A percentile compares a stretch with the other conserved stretches of the same genome.
These are phyloP conservation scores for Hexactinellida sp. DNA, from an alignment of 37 sponge, comb jelly and placozoan genomes.

Conservation along the genomic window DNA sequence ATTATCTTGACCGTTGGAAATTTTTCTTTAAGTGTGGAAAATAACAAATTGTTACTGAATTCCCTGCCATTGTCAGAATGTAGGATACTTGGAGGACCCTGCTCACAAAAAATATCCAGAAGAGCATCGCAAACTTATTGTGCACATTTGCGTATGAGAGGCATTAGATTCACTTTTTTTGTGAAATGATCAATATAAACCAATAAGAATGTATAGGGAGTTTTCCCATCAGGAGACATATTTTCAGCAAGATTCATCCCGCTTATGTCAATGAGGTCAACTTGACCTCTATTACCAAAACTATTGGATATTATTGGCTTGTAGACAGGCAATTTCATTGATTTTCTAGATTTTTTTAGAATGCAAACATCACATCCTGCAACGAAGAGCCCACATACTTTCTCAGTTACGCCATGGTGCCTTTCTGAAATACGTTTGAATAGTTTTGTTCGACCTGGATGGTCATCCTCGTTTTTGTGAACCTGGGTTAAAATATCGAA, in stretches of 20 bases:
- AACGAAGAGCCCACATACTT: not conserved
- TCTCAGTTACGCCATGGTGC: not conserved
- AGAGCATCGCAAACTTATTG: not conserved
- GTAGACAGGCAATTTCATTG: not conserved
- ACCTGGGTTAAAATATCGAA: not conserved
- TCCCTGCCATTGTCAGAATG: not conserved
- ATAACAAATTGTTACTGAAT: not conserved
- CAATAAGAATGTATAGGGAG: not conserved
- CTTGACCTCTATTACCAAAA: not conserved
- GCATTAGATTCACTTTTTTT: not conserved
- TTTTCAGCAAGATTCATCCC: not conserved
- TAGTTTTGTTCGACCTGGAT: not conserved
- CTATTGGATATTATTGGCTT: not conserved
- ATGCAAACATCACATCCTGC: not conserved
- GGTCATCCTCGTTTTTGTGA: not conserved
- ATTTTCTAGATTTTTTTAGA: not conserved
- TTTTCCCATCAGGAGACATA: not conserved
- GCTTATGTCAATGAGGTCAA: not conserved
- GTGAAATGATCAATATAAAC: slow-evolving; percentile 7
- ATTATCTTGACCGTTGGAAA: not conserved
- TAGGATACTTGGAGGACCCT: not conserved
- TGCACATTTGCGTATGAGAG: not conserved
- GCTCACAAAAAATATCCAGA: not conserved
- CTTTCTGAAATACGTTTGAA: not conserved
- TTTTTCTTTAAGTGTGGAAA: not conserved